Base-by-base conservation (phyloP, 2,797 vertebrate species). In the Coilia nasus region DNA sequence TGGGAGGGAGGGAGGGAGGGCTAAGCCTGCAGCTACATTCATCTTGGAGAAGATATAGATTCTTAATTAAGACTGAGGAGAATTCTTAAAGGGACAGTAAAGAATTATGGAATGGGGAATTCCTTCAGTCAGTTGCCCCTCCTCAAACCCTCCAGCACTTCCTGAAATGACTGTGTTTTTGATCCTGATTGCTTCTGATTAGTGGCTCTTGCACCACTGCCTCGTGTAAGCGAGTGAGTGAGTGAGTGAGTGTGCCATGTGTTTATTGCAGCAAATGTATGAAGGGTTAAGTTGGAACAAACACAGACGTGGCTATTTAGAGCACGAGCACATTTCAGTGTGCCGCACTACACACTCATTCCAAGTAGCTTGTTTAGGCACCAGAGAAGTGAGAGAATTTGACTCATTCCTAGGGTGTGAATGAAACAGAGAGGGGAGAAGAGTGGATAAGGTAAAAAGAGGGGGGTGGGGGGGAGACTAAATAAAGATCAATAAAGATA, bases 31-130 rank as follows among this genome's bases (percentile, higher is more conserved):
- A 85, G 87, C 87, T 23, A 78, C 71, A 59, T 80, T 87, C 64
- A 82, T 84, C 78, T 85, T 78, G 50, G 56, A 84, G 57, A 60
- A 83, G 75, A 83, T 78, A 85, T 75, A 56, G 67, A 78, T 84
- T 86, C 81, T 82, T 81, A 87, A 85, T 84, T 84, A 82, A 82
- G 80, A 83, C 80, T 75, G 50, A 47, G 80, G 84, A 86, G 83
- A 83, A 86, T 83, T 71, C 64, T 85, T 85, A 78, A 83, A 85
- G 85, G 64, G 46, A 82, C 46, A 35, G 31, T 44, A 78, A 78
- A 15, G 67, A 31, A 44, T 78, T 78, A 9, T 10, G 17, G 41
- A n/a, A 2, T 21, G 14, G 64, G 25, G 64, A 12, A 71, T 71
- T 71, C 31, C 71, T 64, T 25, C 60, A 64, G 23, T 54, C 50